Percentiles rank a stretch among this genome's conserved stretches.
These are phyloP conservation scores for Coregonus ussuriensis DNA, from an alignment of 2,797 vertebrate species.

Conservation along the genomic window DNA sequence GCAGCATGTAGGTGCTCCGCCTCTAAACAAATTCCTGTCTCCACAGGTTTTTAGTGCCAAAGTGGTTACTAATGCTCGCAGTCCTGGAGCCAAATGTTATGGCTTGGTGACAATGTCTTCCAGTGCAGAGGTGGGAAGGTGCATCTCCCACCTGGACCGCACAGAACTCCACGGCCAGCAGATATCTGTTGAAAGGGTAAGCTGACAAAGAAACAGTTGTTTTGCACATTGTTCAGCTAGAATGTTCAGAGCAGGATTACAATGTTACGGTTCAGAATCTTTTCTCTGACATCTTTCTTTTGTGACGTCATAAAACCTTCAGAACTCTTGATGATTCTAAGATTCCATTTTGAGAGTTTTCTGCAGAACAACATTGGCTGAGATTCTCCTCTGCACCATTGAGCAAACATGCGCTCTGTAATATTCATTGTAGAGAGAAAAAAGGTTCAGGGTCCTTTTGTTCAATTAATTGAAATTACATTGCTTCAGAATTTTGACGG, in stretches of 20 bases:
- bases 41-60: conserved; percentile 94
- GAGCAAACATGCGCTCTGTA: neutral
- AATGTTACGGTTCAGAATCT: neutral
- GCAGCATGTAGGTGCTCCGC: neutral
- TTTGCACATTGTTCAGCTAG: neutral
- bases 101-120: conserved; percentile 97
- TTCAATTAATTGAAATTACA: neutral
- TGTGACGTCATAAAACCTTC: neutral
- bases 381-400: neutral
- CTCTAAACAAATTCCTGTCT: neutral
- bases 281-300: neutral
- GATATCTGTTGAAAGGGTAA: conserved; percentile 96
- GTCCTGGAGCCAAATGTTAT: conserved; percentile 96
- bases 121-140: conserved; percentile 88
- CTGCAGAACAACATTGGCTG: neutral
- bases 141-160: conserved; percentile 91
- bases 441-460: neutral
- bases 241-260: neutral
- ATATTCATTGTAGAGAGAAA: neutral
- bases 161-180: conserved; percentile 97
- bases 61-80: conserved; percentile 96
- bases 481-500: neutral
- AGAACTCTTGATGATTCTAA: neutral
- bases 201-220: conserved; percentile 20
- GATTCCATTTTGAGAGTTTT: neutral